Conservation (phyloP, 2,888 invertebrate species). For the Caenorhabditis becei region DNA sequence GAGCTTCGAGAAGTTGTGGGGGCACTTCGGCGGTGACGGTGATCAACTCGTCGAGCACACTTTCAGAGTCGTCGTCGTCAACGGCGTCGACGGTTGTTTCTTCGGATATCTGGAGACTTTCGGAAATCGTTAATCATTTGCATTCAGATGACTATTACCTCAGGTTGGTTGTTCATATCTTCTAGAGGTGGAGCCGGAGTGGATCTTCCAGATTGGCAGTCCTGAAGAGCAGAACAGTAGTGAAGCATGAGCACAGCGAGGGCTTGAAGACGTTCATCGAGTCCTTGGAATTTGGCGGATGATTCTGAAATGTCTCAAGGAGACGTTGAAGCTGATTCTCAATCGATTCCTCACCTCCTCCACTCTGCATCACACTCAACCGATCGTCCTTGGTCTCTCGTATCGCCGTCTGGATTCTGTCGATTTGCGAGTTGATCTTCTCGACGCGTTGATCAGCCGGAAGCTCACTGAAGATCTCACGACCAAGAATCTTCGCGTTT, state of each 20-base stretch:
- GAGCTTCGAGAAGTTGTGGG: background rate
- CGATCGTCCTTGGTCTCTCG: conserved; percentile 87
- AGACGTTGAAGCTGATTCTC: too few relatives aligned
- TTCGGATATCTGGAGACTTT: conserved; percentile 51
- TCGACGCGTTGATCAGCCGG: conserved; percentile 86
- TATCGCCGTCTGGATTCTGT: conserved; percentile 88
- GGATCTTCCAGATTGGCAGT: conserved; percentile 54
- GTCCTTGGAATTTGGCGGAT: conserved; percentile 84
- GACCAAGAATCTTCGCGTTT: conserved; percentile 91
- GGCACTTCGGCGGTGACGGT: conserved; percentile 46
- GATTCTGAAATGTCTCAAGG: conserved; percentile 67
- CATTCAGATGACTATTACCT: conserved; percentile 7
- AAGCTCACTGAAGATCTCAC: conserved; percentile 88
- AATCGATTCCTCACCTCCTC: conserved; percentile 17
- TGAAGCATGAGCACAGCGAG: conserved; percentile 94
- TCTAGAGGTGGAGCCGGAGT: conserved; percentile 41
- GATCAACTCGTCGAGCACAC: conserved; percentile 56
- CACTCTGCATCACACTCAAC: conserved; percentile 83
- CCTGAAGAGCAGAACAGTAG: conserved; percentile 90
- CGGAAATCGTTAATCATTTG: background rate
- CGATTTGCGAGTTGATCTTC: conserved; percentile 91
- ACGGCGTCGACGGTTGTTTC: background rate
- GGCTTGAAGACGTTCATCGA: conserved; percentile 90
- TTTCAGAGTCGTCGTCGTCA: conserved; percentile 52
- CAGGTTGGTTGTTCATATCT: conserved; percentile 14